Conservation (phyloP, 2,113 vertebrate species). For the Gracilinanus agilis region DNA sequence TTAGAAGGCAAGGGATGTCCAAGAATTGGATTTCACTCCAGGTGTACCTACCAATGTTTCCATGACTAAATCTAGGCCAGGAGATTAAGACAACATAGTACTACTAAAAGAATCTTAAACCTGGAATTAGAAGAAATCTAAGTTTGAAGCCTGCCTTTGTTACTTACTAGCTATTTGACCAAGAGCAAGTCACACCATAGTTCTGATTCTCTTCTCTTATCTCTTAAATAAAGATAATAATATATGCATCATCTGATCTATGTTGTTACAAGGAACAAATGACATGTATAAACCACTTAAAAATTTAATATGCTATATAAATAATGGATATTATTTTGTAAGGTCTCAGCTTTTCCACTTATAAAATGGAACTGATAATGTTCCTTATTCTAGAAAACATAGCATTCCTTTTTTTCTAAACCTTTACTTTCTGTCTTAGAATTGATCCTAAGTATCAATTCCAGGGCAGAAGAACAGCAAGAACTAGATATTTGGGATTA, state of each 20-base stretch:
- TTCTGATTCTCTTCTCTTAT: not conserved
- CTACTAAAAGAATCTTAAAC: not conserved
- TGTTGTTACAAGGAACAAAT: not conserved
- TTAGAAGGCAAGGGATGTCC: not conserved
- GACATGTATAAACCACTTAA: not conserved
- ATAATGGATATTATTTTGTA: not conserved
- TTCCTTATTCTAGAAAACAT: not conserved
- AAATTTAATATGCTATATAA: not conserved
- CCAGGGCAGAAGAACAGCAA: no score
- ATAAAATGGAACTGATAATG: not conserved
- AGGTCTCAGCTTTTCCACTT: not conserved
- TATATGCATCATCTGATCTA: not conserved
- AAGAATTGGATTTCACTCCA: not conserved
- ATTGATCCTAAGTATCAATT: no score
- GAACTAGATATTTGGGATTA: no score
- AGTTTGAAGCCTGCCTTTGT: not conserved
- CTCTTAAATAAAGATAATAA: not conserved
- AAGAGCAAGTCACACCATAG: not conserved
- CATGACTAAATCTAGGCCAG: not conserved
- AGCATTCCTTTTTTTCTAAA: no score
- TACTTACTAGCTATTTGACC: not conserved
- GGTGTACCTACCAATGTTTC: not conserved
- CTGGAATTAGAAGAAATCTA: not conserved
- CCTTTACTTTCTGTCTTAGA: no score
- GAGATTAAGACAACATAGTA: not conserved